These are phyloP conservation scores for Ommatoiulus sabulosus DNA, from an alignment of 2,888 invertebrate genomes.

Conservation along the genomic window DNA sequence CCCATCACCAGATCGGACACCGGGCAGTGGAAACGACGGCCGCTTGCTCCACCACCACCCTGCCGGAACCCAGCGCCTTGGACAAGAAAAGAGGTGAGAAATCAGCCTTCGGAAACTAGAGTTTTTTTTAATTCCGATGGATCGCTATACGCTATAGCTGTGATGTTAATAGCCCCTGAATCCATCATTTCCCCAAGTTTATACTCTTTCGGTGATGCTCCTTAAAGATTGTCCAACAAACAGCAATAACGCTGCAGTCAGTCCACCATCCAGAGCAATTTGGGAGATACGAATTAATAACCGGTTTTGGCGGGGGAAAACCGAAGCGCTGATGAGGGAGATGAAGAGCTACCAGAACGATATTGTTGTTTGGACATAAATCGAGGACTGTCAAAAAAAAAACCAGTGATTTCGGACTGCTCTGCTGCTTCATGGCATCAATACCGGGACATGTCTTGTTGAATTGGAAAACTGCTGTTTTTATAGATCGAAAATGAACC, in stretches of 20 bases:
- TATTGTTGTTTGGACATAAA: not conserved
- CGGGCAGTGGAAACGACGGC: constrained; percentile 48
- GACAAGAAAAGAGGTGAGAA: constrained; percentile 58
- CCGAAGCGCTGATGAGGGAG: not conserved
- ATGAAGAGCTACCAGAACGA: not conserved
- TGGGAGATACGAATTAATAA: not conserved
- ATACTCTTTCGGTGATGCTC: too few species aligned
- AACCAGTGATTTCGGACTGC: too few species aligned
- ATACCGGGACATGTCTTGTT: too few species aligned
- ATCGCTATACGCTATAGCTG: too few species aligned
- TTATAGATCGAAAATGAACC: too few species aligned
- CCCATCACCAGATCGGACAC: constrained; percentile 57
- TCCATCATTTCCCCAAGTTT: too few species aligned
- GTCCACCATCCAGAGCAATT: not conserved
- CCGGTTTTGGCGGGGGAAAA: not conserved
- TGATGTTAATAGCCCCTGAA: too few species aligned
- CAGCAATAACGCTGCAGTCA: not conserved
- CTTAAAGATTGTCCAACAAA: not conserved
- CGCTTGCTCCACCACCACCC: constrained; percentile 58
- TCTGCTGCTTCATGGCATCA: too few species aligned
- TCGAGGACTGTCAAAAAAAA: not conserved
- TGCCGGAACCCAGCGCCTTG: constrained; percentile 56
- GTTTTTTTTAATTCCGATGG: too few species aligned
- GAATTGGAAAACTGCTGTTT: too few species aligned
- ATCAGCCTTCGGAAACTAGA: not conserved